phyloP scores from a whole-genome alignment of 2,888 invertebrate genomes.

The Eupithecia exiguata region DNA sequence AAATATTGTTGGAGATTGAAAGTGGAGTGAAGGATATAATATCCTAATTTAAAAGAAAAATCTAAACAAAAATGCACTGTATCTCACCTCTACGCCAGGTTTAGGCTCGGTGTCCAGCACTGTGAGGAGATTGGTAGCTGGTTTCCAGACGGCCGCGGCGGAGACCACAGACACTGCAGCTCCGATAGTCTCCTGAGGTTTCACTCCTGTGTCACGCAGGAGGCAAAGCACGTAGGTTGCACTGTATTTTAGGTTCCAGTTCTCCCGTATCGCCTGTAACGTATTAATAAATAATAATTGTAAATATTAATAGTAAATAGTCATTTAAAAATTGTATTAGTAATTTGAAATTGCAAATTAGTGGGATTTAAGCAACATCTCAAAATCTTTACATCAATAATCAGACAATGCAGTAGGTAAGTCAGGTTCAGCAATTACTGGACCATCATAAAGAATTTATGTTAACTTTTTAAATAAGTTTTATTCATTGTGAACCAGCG shows the following conservation, averaged over 20 bases:
- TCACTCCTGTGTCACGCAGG: slow-evolving; percentile 86
- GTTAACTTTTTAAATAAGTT: neutral
- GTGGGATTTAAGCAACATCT: neutral
- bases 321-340: no score
- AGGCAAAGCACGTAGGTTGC: slow-evolving; percentile 95
- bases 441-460: neutral
- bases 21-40: no score
- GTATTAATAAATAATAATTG: no score
- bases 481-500: neutral
- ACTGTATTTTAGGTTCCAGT: slow-evolving; percentile 96
- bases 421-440: neutral
- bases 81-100: slow-evolving; percentile 71
- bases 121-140: slow-evolving; percentile 70
- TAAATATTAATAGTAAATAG: no score
- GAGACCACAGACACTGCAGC: slow-evolving; percentile 71
- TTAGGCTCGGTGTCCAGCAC: slow-evolving; percentile 73
- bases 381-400: neutral
- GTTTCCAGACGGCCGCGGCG: slow-evolving; percentile 53
- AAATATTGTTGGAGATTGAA: neutral
- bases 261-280: slow-evolving; percentile 91
- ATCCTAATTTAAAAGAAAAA: no score
- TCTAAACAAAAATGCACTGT: no score
- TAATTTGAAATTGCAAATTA: neutral
- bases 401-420: neutral
- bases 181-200: slow-evolving; percentile 73